Conservation (phyloP, 2,888 invertebrate species). For the Drosophila subquinaria region DNA sequence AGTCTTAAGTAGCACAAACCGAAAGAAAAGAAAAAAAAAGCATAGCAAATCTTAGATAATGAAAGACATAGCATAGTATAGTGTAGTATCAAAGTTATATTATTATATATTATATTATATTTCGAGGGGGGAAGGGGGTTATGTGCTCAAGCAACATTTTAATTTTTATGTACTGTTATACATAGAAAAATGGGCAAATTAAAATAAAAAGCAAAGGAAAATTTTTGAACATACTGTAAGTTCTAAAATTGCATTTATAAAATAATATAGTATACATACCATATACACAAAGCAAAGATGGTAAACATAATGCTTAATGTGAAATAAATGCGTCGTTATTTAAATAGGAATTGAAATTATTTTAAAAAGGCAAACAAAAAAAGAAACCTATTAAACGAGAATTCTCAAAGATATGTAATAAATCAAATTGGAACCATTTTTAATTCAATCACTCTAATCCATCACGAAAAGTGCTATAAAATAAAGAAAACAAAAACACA, state of each 20-base stretch:
- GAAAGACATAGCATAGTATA: constrained; percentile 62
- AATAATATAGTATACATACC: constrained; percentile 54
- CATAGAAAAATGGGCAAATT: constrained; percentile 22
- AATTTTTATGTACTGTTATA: constrained; percentile 74
- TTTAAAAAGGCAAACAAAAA: constrained; percentile 35
- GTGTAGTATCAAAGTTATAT: constrained; percentile 60
- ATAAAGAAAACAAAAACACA: constrained; percentile 42
- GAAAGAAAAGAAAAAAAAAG: constrained; percentile 44
- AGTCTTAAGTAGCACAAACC: constrained; percentile 76
- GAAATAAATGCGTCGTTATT: constrained; percentile 66
- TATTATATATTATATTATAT: constrained; percentile 20
- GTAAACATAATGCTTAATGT: constrained; percentile 42
- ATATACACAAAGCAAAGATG: constrained; percentile 47
- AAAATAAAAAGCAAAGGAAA: constrained; percentile 53
- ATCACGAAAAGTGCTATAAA: constrained; percentile 69
- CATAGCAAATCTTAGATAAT: constrained; percentile 73
- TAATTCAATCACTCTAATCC: constrained; percentile 57
- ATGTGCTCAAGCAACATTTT: constrained; percentile 74
- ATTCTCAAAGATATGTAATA: constrained; percentile 33
- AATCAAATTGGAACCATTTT: constrained; percentile 60
- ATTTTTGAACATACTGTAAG: constrained; percentile 80
- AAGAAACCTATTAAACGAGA: constrained; percentile 49
- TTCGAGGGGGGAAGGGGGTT: constrained; percentile 22
- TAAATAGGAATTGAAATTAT: constrained; percentile 78
- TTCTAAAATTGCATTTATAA: constrained; percentile 82